Conservation (phyloP, 2,888 invertebrate genomes). For the Lepidocyrtoides sp. region DNA sequence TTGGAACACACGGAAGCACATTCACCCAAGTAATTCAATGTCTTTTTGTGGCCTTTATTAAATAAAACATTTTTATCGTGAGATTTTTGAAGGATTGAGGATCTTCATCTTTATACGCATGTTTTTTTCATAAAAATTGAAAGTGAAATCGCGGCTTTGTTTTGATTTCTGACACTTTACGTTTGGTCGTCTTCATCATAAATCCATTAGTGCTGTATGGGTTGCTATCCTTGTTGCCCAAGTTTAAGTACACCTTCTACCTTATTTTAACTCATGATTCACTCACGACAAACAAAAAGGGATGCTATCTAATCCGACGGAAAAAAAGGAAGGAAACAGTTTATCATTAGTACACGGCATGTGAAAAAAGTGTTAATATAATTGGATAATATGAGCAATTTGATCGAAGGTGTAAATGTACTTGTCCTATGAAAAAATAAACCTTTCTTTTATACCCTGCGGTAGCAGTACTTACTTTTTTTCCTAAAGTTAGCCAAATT, state of each 20-base stretch:
- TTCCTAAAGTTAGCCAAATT: not conserved
- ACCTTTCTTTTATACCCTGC: not conserved
- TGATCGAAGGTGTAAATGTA: not conserved
- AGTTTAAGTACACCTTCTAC: constrained; percentile 2
- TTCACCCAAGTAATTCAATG: not conserved
- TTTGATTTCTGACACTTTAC: constrained; percentile 1
- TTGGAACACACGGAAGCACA: constrained; percentile 2
- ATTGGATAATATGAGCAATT: constrained; percentile 17
- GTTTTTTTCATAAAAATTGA: constrained; percentile 25
- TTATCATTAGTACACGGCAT: not conserved
- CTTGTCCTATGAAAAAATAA: not conserved
- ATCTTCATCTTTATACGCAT: too few species aligned
- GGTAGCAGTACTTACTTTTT: too few species aligned
- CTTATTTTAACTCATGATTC: not conserved
- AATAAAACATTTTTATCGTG: not conserved
- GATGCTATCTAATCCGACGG: not conserved
- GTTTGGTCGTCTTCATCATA: not conserved
- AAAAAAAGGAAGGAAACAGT: constrained; percentile 40
- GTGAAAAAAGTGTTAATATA: constrained; percentile 30
- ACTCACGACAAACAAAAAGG: constrained; percentile 11
- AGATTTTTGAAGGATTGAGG: constrained; percentile 51
- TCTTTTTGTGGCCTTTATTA: constrained; percentile 23
- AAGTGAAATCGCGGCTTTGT: constrained; percentile 67
- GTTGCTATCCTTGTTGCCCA: constrained; percentile 44
- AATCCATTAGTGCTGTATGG: constrained; percentile 28